Base-by-base conservation (phyloP, 2,113 vertebrate species). In the Oreochromis aureus region DNA sequence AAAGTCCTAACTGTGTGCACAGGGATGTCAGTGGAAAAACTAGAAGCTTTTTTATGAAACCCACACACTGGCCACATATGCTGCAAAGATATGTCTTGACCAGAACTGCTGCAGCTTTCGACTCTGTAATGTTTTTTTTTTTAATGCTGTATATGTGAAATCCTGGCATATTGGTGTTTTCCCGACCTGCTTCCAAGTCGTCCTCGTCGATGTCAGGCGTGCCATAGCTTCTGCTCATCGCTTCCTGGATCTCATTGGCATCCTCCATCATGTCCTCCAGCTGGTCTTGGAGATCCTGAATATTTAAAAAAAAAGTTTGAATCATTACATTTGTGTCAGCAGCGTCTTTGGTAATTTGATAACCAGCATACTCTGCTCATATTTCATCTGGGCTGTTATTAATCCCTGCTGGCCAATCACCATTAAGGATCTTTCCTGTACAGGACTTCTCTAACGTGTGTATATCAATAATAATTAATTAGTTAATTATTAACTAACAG, bases 221-320 rank as follows among this genome's bases (percentile, higher is more conserved):
- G 85, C 98, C 98, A 6, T 99, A 99, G 95, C 98, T 99, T 19
- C 98, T 97, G 91, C 98, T 96, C 93, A 99, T 85, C 0, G 98
- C 97, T 86, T 99, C 98, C 89, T 99, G 99, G 79, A 99, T 98
- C 55, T 99, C 99, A 55, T 95, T 98, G 71, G 99, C 98, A 59
- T 99, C 98, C 94, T 99, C 98, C 99, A 99, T 99, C 99, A 99
- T 99, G 95, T 99, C 99, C 89, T 98, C 98, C 89, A 99, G 92
- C 86, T 99, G 97, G 88, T 99, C 98, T 95, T 99, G 99, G 81
- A 99, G 92, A 84, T 98, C 97, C 99, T 99, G 92, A 5, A 82
- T 44, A 58, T 24, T 19, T 15, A 0, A 0, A 5, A 22, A 22
- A 13, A 34, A 15, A 18, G 4, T 81, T 76, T 0, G 5, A n/a